Percentiles rank a stretch among this genome's conserved stretches.
phyloP scores from a whole-genome alignment of 2,888 invertebrate species.

The Nephrotoma appendiculata region DNA sequence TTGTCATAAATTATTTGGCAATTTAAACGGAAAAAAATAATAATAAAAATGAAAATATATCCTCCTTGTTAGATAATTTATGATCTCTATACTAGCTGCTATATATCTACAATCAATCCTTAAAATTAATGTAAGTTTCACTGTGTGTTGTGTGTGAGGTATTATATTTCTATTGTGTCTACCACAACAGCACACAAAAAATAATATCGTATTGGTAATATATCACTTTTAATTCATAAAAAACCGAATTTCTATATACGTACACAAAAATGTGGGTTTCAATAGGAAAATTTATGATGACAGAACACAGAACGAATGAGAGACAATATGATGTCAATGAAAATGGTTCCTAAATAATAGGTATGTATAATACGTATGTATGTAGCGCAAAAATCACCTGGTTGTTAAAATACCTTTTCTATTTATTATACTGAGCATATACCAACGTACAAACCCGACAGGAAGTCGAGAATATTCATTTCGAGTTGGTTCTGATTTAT shows the following conservation, averaged over 20 bases:
- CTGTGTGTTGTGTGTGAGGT: neutral
- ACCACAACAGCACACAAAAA: neutral
- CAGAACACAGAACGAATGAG: neutral
- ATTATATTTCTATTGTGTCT: neutral
- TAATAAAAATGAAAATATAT: neutral
- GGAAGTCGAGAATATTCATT: neutral
- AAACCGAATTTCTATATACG: neutral
- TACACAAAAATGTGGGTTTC: neutral
- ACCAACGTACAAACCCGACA: neutral
- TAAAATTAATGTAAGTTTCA: neutral
- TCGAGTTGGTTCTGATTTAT: neutral
- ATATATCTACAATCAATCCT: neutral
- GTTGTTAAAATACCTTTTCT: neutral
- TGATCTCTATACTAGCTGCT: neutral
- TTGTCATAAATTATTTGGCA: neutral
- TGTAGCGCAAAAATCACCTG: neutral
- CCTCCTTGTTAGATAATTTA: neutral
- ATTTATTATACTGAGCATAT: neutral
- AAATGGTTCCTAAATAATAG: neutral
- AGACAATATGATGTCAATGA: neutral
- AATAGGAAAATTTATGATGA: neutral
- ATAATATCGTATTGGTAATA: neutral
- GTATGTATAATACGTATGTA: neutral
- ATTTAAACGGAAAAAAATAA: neutral
- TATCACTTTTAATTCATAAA: neutral